phyloP scores from a whole-genome alignment of 2,888 invertebrate genomes.

The Tenthredo livida region DNA sequence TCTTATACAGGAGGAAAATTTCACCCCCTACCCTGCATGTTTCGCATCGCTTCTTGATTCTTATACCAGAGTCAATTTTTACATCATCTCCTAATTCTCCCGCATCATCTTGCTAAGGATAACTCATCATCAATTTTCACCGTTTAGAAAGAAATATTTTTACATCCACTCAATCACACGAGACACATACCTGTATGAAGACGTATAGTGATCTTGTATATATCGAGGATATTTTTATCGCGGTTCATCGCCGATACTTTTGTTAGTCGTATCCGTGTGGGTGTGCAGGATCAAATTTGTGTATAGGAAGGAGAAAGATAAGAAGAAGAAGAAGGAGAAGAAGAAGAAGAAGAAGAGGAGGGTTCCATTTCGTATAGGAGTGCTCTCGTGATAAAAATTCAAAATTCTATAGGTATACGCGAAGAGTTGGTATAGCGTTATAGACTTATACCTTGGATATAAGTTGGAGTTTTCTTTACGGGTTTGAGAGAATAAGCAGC shows the following conservation, averaged over 20 bases:
- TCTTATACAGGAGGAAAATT: background rate
- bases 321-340: background rate
- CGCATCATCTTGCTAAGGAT: background rate
- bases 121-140: background rate
- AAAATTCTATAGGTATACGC: slow-evolving; percentile 34
- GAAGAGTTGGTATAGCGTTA: background rate
- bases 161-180: background rate
- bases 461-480: background rate
- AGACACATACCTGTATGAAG: background rate
- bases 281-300: background rate
- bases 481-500: slow-evolving; percentile 19
- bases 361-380: slow-evolving; percentile 31
- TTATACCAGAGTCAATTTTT: slow-evolving; percentile 9
- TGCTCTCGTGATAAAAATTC: slow-evolving; percentile 43
- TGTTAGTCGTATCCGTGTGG: background rate
- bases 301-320: background rate
- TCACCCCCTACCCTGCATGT: background rate
- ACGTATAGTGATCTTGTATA: no score
- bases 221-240: background rate
- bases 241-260: background rate
- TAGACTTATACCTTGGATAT: background rate
- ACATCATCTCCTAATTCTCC: background rate
- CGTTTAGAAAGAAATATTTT: background rate
- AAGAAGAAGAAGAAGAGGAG: background rate
- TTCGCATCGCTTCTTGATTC: background rate